phyloP scores from a whole-genome alignment of 2,113 vertebrate species.

The Myiagra hebetior region DNA sequence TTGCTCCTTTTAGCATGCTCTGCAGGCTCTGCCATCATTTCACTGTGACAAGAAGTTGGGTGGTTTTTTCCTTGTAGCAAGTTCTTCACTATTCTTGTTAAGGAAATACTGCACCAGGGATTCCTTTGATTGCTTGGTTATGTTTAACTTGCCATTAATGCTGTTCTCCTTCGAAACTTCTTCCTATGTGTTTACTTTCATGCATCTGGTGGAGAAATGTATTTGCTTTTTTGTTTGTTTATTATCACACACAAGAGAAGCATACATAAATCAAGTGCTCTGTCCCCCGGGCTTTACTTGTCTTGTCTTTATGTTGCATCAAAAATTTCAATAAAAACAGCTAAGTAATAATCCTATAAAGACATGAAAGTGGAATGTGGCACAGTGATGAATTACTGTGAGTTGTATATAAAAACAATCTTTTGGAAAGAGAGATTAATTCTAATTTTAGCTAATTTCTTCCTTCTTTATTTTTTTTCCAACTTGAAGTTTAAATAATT shows the following conservation, averaged over 20 bases:
- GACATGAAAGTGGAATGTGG: slow-evolving; percentile 12
- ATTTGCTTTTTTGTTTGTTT: slow-evolving; percentile 27
- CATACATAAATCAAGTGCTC: slow-evolving; percentile 16
- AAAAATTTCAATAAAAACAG: slow-evolving; percentile 21
- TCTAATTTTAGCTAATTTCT: background rate
- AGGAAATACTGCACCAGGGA: background rate
- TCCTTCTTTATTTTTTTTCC: background rate
- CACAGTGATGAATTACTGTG: background rate
- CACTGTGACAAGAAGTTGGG: background rate
- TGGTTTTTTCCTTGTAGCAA: background rate
- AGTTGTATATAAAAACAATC: background rate
- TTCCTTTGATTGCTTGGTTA: slow-evolving; percentile 29
- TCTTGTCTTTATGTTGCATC: background rate
- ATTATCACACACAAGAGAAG: background rate
- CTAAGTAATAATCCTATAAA: slow-evolving; percentile 38
- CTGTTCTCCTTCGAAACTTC: slow-evolving; percentile 22
- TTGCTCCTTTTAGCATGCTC: slow-evolving; percentile 45
- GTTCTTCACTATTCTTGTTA: background rate
- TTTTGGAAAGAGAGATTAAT: background rate
- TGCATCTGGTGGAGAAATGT: background rate
- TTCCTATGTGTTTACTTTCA: background rate
- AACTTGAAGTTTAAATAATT: background rate
- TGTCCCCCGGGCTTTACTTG: background rate
- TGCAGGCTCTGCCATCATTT: slow-evolving; percentile 44
- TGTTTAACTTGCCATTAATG: slow-evolving; percentile 22